phyloP scores from a whole-genome alignment of 2,113 vertebrate genomes.

The Myrmophylax atrothorax region DNA sequence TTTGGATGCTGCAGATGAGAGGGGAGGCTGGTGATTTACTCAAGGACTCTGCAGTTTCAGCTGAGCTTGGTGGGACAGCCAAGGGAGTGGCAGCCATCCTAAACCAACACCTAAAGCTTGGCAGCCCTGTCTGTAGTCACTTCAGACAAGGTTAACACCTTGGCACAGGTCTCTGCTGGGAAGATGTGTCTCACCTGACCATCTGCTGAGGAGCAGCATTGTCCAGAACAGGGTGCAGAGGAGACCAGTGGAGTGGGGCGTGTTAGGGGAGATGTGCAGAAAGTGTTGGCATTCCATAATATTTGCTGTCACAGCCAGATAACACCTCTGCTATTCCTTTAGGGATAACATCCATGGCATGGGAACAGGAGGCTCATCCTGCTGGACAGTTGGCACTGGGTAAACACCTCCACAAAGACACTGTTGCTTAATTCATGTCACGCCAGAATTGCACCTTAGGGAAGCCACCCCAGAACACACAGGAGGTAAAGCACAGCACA shows the following conservation, averaged over 20 bases:
- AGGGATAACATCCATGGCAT: fast-evolving
- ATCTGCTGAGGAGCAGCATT: background rate
- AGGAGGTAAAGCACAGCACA: background rate
- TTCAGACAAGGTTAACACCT: background rate
- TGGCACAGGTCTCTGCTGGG: background rate
- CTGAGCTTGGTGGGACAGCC: background rate
- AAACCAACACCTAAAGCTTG: background rate
- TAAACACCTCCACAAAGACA: background rate
- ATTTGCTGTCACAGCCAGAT: fast-evolving
- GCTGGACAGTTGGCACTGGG: background rate
- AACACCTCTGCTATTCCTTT: fast-evolving
- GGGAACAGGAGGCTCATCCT: background rate
- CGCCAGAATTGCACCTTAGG: fast-evolving
- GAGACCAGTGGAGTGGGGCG: fast-evolving
- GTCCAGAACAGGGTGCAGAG: background rate
- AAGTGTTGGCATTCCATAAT: background rate
- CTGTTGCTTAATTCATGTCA: fast-evolving
- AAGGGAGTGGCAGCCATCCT: fast-evolving
- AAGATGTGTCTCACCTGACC: background rate
- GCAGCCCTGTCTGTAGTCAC: background rate
- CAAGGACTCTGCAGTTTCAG: background rate
- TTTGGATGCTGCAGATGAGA: background rate
- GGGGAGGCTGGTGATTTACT: background rate
- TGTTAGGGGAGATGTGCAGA: fast-evolving
- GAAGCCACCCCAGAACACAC: background rate